phyloP scores from a whole-genome alignment of 92 coral and sea anemone species.

The Porites evermanni region DNA sequence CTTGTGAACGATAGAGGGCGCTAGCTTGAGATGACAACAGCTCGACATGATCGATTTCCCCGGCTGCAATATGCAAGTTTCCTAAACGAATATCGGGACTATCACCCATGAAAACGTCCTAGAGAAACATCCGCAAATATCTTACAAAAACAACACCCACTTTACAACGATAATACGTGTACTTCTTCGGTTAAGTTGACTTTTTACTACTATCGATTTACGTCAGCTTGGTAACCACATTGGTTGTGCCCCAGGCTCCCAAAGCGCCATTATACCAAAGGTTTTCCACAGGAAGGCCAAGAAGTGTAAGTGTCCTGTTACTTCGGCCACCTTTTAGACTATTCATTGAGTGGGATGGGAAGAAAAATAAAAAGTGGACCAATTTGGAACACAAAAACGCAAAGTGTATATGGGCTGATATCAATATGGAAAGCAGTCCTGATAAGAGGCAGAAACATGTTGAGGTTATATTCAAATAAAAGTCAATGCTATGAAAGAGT shows the following conservation, averaged over 20 bases:
- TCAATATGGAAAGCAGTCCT: too few species aligned
- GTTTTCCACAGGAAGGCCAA: too few species aligned
- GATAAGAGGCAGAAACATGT: too few species aligned
- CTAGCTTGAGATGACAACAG: conserved; percentile 92
- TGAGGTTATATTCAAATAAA: too few species aligned
- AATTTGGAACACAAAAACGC: too few species aligned
- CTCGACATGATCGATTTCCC: conserved; percentile 98
- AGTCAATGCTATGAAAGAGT: too few species aligned
- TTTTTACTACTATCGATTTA: conserved; percentile 10
- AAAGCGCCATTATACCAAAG: too few species aligned
- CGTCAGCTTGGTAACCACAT: conserved; percentile 42
- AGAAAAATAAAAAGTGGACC: too few species aligned
- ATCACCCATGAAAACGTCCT: conserved; percentile 71
- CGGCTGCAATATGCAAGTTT: conserved; percentile 60
- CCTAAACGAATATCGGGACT: conserved; percentile 75
- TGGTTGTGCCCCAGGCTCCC: conserved; percentile 1
- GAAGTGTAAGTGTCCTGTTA: too few species aligned
- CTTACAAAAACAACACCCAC: not conserved
- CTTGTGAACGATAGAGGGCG: conserved; percentile 84
- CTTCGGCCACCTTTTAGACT: too few species aligned
- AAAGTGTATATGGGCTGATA: too few species aligned
- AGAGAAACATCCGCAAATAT: not conserved
- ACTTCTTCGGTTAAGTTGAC: not conserved
- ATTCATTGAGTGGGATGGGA: too few species aligned
- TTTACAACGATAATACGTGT: not conserved